Evolutionary conservation across 2,888 invertebrate species (phyloP), one percentile per base, ranked within the genome.

Genomic region (Drosophila siamana): DNA sequence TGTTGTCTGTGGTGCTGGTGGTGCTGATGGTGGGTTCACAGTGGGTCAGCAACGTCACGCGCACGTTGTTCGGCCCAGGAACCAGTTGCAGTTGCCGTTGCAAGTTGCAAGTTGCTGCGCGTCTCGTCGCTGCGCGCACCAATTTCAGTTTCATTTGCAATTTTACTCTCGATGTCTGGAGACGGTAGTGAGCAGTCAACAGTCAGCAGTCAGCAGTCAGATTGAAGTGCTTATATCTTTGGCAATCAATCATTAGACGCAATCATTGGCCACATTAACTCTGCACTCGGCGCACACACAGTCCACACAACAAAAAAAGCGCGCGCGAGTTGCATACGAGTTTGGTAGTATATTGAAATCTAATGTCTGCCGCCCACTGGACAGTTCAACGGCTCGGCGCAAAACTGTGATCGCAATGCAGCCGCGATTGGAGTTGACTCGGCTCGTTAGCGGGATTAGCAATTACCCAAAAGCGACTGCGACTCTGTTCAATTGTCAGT

Each of bases 21-120:
- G 9, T 13, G 26, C 9, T 33, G 28, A 40, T 48, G 48, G 59
- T 65, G 74, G 86, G 85, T 85, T 85, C 85, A 85, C 85, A 85
- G 88, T 85, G 88, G 85, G 88, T 85, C 85, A 85, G 88, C 83
- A 80, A 56, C 83, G 77, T 85, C 85, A 85, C 85, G 85, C 82
- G 87, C 19, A 19, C 67, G 72, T 71, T 66, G 68, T 65, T 69
- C 65, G 33, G 69, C 51, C 65, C 67, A 76, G 74, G 73, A 80
- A 80, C 76, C 80, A 82, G 78, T 82, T 76, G 84, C 69, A 55
- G 74, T 69, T 76, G 84, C 69, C 55, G 74, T 69, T 60, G 68
- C 60, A 44, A 15, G 47, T 46, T 47, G 11, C 38, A 16, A 24
- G 55, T 41, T 69, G 62, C 43, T 24, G 11, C 33, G 61, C 47